These are phyloP conservation scores for Hippolais icterina DNA, from an alignment of 2,113 vertebrate genomes.

Conservation along the genomic window DNA sequence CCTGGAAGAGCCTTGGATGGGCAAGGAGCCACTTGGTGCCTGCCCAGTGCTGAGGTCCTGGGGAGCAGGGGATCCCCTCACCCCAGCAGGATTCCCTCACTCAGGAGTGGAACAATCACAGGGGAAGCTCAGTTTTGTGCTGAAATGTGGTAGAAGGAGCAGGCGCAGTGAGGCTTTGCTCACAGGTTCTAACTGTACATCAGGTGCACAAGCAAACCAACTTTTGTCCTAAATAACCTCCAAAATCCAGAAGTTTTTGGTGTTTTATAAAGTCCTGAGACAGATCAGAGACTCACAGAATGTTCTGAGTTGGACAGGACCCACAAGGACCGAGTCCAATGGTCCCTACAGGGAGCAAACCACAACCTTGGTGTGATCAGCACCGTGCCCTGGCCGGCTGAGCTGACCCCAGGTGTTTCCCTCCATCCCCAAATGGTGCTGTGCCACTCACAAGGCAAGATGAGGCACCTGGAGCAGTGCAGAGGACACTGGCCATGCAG, in stretches of 20 bases:
- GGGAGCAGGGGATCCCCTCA: background rate
- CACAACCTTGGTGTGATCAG: background rate
- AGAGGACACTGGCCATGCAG: background rate
- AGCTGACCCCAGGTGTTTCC: background rate
- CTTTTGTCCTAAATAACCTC: background rate
- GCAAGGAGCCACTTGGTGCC: background rate
- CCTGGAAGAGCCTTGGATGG: background rate
- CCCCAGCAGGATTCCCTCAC: background rate
- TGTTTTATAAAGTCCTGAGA: background rate
- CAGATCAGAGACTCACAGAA: background rate
- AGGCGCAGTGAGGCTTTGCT: background rate
- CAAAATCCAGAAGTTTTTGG: background rate
- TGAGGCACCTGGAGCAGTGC: accelerated
- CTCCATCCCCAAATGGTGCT: accelerated
- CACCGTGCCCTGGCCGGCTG: background rate
- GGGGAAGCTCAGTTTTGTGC: background rate
- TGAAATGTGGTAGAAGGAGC: background rate
- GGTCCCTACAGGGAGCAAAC: background rate
- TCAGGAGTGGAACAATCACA: background rate
- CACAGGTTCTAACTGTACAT: background rate
- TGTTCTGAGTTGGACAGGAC: background rate
- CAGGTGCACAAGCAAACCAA: background rate
- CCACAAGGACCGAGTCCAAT: background rate
- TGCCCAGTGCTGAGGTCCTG: accelerated
- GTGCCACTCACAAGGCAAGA: background rate